Evolutionary conservation across 1,140 invertebrate genomes (phyloP).

Genomic region (Lasioglossum albipes): DNA sequence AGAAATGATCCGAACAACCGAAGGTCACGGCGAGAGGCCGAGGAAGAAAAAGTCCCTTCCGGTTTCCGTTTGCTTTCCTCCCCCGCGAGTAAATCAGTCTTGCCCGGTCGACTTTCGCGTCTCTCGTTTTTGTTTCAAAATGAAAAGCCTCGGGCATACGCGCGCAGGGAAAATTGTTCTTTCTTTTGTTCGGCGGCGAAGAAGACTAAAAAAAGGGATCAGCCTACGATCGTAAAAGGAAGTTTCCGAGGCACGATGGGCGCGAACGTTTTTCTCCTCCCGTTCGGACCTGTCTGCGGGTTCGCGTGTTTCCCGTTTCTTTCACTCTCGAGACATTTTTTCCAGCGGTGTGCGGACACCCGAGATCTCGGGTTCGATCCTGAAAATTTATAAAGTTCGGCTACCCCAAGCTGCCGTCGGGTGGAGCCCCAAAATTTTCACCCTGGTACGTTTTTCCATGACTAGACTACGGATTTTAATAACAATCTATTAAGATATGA

Average conservation of each 20-base stretch:
- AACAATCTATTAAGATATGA: too few relatives aligned
- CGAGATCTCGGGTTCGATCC: too few relatives aligned
- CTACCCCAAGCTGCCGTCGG: too few relatives aligned
- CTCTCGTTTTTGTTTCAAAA: slow-evolving; percentile 38
- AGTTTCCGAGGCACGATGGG: slow-evolving; percentile 51
- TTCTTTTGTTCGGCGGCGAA: slow-evolving; percentile 50
- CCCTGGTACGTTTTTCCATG: too few relatives aligned
- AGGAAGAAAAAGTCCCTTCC: slow-evolving; percentile 7
- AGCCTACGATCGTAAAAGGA: slow-evolving; percentile 33
- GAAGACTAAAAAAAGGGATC: slow-evolving; percentile 38
- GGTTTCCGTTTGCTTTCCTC: slow-evolving; percentile 1
- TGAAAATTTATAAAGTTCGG: too few relatives aligned
- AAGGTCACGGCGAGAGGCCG: slow-evolving; percentile 14
- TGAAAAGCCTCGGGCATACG: slow-evolving; percentile 72
- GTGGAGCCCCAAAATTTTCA: too few relatives aligned
- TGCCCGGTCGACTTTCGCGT: slow-evolving; percentile 65
- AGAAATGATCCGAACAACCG: background rate
- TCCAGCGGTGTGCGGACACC: too few relatives aligned
- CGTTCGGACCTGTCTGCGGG: too few relatives aligned
- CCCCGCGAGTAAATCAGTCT: slow-evolving; percentile 68
- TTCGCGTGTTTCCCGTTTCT: too few relatives aligned
- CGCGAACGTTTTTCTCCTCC: background rate
- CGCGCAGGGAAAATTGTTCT: slow-evolving; percentile 60
- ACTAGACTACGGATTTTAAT: too few relatives aligned
- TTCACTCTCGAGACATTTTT: too few relatives aligned